Evolutionary conservation across 2,888 invertebrate species (phyloP), one percentile per base, ranked within the genome.

Genomic region (Heteropelma amictum): DNA sequence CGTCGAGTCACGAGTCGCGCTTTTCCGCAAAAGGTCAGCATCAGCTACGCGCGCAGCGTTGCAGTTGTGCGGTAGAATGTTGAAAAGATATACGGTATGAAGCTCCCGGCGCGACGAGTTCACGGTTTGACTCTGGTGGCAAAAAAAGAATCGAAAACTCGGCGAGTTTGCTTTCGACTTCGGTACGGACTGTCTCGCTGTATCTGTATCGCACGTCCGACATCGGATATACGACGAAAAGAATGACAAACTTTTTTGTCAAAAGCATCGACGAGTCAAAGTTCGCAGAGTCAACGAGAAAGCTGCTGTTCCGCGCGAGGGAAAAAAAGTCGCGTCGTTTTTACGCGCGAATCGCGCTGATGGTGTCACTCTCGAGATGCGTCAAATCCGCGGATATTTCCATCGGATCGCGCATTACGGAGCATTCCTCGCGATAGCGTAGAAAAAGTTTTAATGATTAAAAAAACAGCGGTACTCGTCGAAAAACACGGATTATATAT

Each of bases 201-300:
- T n/a, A n/a, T n/a, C n/a, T n/a, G n/a, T n/a, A n/a, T n/a, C n/a
- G n/a, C n/a, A n/a, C n/a, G n/a, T n/a, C n/a, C n/a, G n/a, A n/a
- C n/a, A n/a, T n/a, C n/a, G n/a, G n/a, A 23, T n/a, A 21, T 33
- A 54, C 14, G 54, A 49, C 61, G 23, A 45, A 40, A 56, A 63
- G 61, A 61, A 64, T 30, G 72, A 33, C 38, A 49, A 76, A 71
- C 61, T 76, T 76, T 70, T 72, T 67, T 64, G 28, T 56, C 17
- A 53, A 67, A 67, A 58, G 61, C 72, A 51, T 68, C 72, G 70
- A 74, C 60, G 68, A 76, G 72, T 76, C 76, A 60, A 76, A 76
- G 76, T 72, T 76, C 45, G 49, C 14, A 56, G 65, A 68, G 60
- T 38, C 38, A 60, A 54, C 54, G 65, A 17, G 40, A 56, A 61